Evolutionary conservation across 2,797 vertebrate species (phyloP).

Genomic region (Hapalemur alaotrensis): DNA sequence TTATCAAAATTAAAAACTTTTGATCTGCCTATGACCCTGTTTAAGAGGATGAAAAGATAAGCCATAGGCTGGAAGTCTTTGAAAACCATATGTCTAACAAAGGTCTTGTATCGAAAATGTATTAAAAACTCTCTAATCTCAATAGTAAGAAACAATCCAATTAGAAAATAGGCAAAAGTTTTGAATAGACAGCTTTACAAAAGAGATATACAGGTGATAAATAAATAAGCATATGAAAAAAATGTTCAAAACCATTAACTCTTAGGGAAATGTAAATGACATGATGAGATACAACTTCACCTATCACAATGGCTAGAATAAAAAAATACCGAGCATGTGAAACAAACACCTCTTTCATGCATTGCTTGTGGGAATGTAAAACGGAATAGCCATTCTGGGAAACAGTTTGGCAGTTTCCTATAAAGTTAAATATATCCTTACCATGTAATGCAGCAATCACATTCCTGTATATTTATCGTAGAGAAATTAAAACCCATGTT

Average conservation of each 20-base stretch:
- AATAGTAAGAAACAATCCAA: neutral
- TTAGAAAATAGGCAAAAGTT: constrained; percentile 4
- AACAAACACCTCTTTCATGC: neutral
- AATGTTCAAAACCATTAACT: neutral
- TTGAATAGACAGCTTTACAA: neutral
- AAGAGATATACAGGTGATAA: neutral
- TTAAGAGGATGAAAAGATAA: constrained; percentile 3
- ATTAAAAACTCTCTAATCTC: neutral
- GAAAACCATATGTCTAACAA: neutral
- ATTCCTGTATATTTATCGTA: neutral
- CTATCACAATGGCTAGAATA: neutral
- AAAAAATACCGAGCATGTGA: neutral
- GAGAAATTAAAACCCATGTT: neutral
- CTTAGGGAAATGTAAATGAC: neutral
- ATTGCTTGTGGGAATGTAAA: neutral
- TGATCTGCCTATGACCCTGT: neutral
- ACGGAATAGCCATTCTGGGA: neutral
- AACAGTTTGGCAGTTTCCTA: neutral
- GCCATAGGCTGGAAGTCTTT: neutral
- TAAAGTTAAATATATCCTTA: neutral
- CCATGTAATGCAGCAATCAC: neutral
- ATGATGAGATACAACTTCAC: neutral
- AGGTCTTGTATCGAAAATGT: neutral
- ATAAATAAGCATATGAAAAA: neutral
- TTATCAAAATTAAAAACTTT: constrained; percentile 14